These are phyloP conservation scores for Caenorhabditis wallacei DNA, from an alignment of 2,888 invertebrate species.

Conservation along the genomic window DNA sequence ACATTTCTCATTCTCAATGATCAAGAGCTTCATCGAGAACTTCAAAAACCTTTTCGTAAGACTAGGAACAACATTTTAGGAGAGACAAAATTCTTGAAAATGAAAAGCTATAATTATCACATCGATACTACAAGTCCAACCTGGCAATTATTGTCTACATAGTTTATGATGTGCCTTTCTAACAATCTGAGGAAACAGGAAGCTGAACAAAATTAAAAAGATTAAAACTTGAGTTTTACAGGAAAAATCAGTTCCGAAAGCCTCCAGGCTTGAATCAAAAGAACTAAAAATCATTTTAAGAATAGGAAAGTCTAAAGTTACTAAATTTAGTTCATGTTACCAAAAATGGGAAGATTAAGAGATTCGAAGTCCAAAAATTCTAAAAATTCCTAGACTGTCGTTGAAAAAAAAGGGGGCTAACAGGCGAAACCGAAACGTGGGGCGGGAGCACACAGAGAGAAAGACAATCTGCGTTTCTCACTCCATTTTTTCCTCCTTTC, in stretches of 20 bases:
- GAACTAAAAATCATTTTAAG: neutral
- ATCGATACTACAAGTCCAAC: neutral
- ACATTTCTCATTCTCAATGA: too few relatives aligned
- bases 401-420: constrained; percentile 23
- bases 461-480: constrained; percentile 8
- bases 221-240: too few relatives aligned
- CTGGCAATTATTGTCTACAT: neutral
- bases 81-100: neutral
- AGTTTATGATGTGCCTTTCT: neutral
- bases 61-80: too few relatives aligned
- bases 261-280: neutral
- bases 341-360: too few relatives aligned
- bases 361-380: too few relatives aligned
- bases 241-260: too few relatives aligned
- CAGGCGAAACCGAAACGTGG: constrained; percentile 27
- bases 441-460: constrained; percentile 21
- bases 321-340: too few relatives aligned
- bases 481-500: constrained; percentile 11
- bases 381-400: constrained; percentile 24
- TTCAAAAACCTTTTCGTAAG: too few relatives aligned
- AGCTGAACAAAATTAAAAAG: too few relatives aligned
- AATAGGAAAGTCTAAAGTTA: too few relatives aligned
- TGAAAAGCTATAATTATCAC: neutral
- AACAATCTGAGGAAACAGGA: neutral
- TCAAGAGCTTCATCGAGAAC: too few relatives aligned